phyloP scores from a whole-genome alignment of 1,140 invertebrate genomes.

The Apis cerana region DNA sequence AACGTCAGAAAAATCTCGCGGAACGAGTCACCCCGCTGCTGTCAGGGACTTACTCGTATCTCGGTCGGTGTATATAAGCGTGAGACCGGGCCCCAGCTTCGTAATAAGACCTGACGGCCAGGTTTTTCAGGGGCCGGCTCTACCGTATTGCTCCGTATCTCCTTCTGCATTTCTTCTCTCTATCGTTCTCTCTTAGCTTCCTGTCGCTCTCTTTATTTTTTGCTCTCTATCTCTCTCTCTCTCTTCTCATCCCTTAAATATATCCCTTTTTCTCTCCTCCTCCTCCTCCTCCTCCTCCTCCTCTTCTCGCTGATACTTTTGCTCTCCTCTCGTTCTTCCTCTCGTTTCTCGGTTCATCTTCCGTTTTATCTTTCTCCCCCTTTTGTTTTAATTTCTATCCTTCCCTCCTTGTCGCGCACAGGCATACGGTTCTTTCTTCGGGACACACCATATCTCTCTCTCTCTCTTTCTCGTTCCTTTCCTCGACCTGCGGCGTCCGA shows the following conservation, averaged over 20 bases:
- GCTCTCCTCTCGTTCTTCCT: slow-evolving; percentile 9
- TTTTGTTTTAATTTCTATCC: slow-evolving; percentile 42
- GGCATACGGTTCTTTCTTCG: slow-evolving; percentile 13
- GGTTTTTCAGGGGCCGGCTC: slow-evolving; percentile 73
- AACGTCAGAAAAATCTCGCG: slow-evolving; percentile 76
- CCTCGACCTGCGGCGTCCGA: slow-evolving; percentile 28
- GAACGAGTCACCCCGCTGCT: slow-evolving; percentile 71
- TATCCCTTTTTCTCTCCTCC: slow-evolving; percentile 31
- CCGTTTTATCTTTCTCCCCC: slow-evolving; percentile 44
- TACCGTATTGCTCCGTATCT: slow-evolving; percentile 51
- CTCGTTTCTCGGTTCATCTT: slow-evolving; percentile 21
- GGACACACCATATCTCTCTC: neutral
- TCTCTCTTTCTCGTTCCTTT: neutral
- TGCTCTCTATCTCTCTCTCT: slow-evolving; percentile 49
- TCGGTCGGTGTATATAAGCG: slow-evolving; percentile 73
- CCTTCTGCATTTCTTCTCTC: slow-evolving; percentile 68
- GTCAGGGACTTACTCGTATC: slow-evolving; percentile 53
- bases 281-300: neutral
- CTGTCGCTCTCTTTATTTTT: slow-evolving; percentile 54
- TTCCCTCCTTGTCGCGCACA: slow-evolving; percentile 24
- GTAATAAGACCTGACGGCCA: slow-evolving; percentile 81
- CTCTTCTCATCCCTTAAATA: slow-evolving; percentile 47
- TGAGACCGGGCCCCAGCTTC: slow-evolving; percentile 76
- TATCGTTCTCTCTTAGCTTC: slow-evolving; percentile 56
- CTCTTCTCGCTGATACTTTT: slow-evolving; percentile 20